Evolutionary conservation across 2,797 vertebrate genomes (phyloP).

Genomic region (Odontamblyopus lacepedii): DNA sequence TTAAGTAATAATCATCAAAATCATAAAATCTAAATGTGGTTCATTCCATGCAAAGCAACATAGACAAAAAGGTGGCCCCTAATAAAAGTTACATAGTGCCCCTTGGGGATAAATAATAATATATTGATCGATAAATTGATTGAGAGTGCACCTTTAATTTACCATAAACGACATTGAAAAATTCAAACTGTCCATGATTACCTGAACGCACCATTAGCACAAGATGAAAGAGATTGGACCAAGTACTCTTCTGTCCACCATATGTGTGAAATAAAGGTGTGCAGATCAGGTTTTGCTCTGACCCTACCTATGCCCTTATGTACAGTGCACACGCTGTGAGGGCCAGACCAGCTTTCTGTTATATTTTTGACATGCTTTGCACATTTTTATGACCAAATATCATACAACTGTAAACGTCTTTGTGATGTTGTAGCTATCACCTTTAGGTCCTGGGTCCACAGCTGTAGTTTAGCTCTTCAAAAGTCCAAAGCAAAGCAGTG

Average conservation of each 20-base stretch:
- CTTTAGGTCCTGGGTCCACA: conserved; percentile 38
- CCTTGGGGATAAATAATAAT: too few relatives aligned
- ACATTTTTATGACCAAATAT: conserved; percentile 19
- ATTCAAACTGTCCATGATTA: neutral
- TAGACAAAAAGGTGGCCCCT: too few relatives aligned
- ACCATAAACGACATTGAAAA: neutral
- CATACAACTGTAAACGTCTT: conserved; percentile 24
- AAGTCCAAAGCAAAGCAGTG: conserved; percentile 33
- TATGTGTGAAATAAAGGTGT: neutral
- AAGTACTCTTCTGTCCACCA: neutral
- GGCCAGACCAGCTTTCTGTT: conserved; percentile 10
- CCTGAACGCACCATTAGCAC: neutral
- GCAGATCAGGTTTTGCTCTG: neutral
- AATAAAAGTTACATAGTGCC: too few relatives aligned
- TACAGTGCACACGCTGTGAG: conserved; percentile 7
- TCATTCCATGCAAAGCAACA: too few relatives aligned
- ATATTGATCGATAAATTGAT: too few relatives aligned
- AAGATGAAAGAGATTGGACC: neutral
- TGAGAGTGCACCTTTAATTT: too few relatives aligned
- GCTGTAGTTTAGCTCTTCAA: conserved; percentile 35
- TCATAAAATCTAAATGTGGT: too few relatives aligned
- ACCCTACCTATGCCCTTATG: conserved; percentile 12
- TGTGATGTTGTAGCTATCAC: conserved; percentile 24
- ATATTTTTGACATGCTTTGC: conserved; percentile 15
- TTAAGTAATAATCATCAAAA: too few relatives aligned